Percentiles rank a stretch among this genome's conserved stretches.
Conservation (phyloP, 2,113 vertebrate genomes). For the Rhynchopsitta pachyrhyncha region DNA sequence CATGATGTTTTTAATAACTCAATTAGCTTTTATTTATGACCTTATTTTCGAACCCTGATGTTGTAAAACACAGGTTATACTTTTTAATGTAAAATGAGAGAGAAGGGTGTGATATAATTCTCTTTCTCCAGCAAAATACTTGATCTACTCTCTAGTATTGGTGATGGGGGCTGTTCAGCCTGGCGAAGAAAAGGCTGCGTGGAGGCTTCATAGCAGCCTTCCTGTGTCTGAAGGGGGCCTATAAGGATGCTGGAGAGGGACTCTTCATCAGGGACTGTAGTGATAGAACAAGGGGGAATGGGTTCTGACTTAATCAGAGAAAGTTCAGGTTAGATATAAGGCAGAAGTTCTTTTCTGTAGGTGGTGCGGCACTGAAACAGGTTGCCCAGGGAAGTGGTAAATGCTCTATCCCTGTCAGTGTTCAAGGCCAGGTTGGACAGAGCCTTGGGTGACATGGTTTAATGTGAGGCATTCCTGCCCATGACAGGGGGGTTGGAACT, state of each 20-base stretch:
- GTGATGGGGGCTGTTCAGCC: neutral
- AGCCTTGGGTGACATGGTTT: neutral
- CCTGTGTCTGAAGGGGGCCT: neutral
- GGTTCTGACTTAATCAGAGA: neutral
- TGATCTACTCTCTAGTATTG: neutral
- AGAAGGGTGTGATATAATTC: neutral
- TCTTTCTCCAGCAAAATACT: neutral
- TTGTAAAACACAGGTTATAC: neutral
- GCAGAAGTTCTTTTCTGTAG: neutral
- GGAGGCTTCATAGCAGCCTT: neutral
- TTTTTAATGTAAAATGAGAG: neutral
- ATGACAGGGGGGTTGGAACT: neutral
- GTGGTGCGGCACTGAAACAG: neutral
- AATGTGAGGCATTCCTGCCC: neutral
- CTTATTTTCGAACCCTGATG: neutral
- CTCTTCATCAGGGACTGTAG: neutral
- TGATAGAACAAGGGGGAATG: neutral
- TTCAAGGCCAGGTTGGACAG: neutral
- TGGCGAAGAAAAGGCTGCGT: neutral
- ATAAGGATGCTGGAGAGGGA: neutral
- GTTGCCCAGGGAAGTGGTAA: neutral
- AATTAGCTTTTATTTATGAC: neutral
- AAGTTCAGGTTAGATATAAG: neutral
- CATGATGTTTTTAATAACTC: neutral
- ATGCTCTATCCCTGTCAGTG: neutral